Evolutionary conservation across 2,888 invertebrate genomes (phyloP).

Genomic region (Agriopis marginaria): DNA sequence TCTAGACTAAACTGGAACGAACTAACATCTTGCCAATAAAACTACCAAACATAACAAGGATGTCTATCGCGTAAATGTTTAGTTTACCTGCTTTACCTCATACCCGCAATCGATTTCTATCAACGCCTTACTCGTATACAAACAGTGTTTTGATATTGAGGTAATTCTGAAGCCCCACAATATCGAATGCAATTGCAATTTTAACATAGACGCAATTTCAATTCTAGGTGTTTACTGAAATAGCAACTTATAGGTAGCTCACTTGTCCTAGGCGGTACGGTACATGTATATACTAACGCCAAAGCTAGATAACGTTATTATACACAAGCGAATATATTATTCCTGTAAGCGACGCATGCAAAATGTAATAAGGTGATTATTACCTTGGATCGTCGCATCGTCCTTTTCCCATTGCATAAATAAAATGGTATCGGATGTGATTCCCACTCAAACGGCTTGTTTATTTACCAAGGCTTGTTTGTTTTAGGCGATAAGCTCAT

Average conservation of each 20-base stretch:
- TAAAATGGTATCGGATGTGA: conserved; percentile 19
- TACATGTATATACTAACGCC: too few relatives aligned
- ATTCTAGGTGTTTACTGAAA: too few relatives aligned
- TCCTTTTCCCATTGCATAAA: conserved; percentile 33
- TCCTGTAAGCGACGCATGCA: neutral
- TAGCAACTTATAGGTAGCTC: too few relatives aligned
- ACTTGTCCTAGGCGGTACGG: too few relatives aligned
- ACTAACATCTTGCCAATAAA: neutral
- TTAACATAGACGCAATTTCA: too few relatives aligned
- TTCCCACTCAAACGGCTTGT: conserved; percentile 11
- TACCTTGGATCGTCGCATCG: conserved; percentile 8
- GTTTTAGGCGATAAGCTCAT: neutral
- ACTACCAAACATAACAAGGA: neutral
- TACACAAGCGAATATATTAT: too few relatives aligned
- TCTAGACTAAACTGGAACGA: conserved; percentile 1
- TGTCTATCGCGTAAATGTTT: neutral
- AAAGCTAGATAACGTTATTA: too few relatives aligned
- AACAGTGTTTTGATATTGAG: too few relatives aligned
- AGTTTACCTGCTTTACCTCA: neutral
- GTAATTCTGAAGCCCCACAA: too few relatives aligned
- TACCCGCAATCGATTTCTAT: too few relatives aligned
- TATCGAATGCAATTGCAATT: too few relatives aligned
- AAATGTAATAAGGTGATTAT: conserved; percentile 1
- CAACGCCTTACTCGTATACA: too few relatives aligned
- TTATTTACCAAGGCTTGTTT: neutral